Base-by-base conservation (phyloP, 1,140 invertebrate genomes). In the Anoplolepis gracilipes region DNA sequence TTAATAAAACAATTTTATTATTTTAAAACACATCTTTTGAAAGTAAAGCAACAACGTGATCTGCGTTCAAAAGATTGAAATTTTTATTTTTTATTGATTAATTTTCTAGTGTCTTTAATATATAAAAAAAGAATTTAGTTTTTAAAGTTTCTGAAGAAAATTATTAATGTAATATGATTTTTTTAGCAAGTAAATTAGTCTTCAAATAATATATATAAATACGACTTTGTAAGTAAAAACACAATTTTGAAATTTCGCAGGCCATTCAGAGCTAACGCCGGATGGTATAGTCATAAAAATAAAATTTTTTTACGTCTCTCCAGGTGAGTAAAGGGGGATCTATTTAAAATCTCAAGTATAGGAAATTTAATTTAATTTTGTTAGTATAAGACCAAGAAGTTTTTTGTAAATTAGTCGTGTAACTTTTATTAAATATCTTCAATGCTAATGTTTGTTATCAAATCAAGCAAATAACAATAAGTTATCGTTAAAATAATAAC, bases 401-500 rank as follows among this genome's bases (percentile, higher is more conserved):
- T n/a, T n/a, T n/a, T n/a, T n/a, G n/a, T n/a, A n/a, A n/a, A n/a
- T n/a, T n/a, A n/a, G n/a, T n/a, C n/a, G n/a, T n/a, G n/a, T 22
- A 30, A 76, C 19, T 61, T 62, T 42, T 42, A 61, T 62, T 46
- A 62, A 64, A 39, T 33, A 39, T n/a, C 28, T 62, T 36, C 36
- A 16, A 19, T 36, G 11, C 10, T 67, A 64, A 5, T 55, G 7
- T 28, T 10, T 16, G 30, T 28, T 73, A 75, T 82, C 30, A 59
- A 22, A 59, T 25, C 46, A n/a, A n/a, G 28, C 28, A 69, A 67
- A 65, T 78, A 36, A n/a, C n/a, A n/a, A n/a, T n/a, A n/a, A n/a
- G n/a, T n/a, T n/a, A n/a, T n/a, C n/a, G n/a, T n/a, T 81, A 82
- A 72, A 25, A n/a, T 28, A 53, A 59, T 73, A 59, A 55, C 67